Percentiles rank a stretch among this genome's conserved stretches.
phyloP scores from a whole-genome alignment of 1,140 invertebrate species.

The Cardiocondyla obscurior region DNA sequence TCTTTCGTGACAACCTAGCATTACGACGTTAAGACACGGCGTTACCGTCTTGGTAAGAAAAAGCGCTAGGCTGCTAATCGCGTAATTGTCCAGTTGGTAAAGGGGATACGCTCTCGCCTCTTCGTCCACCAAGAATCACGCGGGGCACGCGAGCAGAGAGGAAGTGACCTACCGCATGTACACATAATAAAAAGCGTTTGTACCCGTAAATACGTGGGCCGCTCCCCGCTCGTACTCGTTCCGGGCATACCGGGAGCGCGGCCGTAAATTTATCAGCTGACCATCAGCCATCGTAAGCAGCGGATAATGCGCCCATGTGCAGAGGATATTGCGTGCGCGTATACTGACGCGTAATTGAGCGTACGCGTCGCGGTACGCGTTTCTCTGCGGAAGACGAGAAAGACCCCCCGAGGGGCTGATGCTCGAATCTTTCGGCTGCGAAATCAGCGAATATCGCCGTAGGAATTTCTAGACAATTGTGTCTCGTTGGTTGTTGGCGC shows the following conservation, averaged over 20 bases:
- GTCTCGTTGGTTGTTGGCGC: neutral
- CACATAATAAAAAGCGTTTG: constrained; percentile 43
- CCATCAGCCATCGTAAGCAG: constrained; percentile 76
- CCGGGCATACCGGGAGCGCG: constrained; percentile 69
- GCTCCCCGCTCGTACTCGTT: constrained; percentile 21
- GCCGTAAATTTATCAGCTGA: constrained; percentile 79
- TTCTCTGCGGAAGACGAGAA: neutral
- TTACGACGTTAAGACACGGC: constrained; percentile 26
- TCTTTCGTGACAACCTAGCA: constrained; percentile 25
- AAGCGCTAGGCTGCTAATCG: constrained; percentile 45
- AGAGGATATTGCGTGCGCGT: constrained; percentile 10
- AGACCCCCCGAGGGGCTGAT: constrained; percentile 3
- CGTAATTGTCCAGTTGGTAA: constrained; percentile 34
- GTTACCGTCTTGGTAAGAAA: constrained; percentile 25
- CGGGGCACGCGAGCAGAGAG: constrained; percentile 39
- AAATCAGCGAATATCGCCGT: neutral
- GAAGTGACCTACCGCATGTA: constrained; percentile 51
- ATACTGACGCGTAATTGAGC: constrained; percentile 38
- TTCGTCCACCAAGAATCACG: constrained; percentile 22
- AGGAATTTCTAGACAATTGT: neutral
- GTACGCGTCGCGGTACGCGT: constrained; percentile 30
- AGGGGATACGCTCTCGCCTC: constrained; percentile 15
- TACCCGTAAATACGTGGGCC: constrained; percentile 44
- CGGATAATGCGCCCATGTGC: constrained; percentile 74
- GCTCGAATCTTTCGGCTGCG: neutral